phyloP scores from a whole-genome alignment of 2,797 vertebrate species.

The Podarcis siculus region DNA sequence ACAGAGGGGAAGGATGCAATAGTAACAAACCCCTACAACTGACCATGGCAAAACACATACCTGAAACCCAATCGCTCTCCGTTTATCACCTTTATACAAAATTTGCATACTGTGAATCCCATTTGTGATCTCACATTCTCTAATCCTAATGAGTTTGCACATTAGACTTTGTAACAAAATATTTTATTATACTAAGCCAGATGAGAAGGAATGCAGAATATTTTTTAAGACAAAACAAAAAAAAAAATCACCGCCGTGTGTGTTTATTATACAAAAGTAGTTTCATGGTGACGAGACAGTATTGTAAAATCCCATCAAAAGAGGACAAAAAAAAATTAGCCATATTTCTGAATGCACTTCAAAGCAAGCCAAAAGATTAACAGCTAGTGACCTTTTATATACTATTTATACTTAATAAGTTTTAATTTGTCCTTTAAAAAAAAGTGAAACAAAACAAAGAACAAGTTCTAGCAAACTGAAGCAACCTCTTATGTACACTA shows the following conservation, averaged over 20 bases:
- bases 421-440: constrained; percentile 94
- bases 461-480: constrained; percentile 89
- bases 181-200: constrained; percentile 82
- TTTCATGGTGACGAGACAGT: constrained; percentile 85
- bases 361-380: constrained; percentile 85
- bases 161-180: constrained; percentile 82
- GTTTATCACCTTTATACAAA: constrained; percentile 79
- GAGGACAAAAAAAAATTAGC: constrained; percentile 82
- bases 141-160: constrained; percentile 78
- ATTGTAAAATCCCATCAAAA: constrained; percentile 84
- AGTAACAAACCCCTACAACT: constrained; percentile 59
- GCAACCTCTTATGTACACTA: constrained; percentile 95
- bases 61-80: constrained; percentile 73
- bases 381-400: constrained; percentile 88
- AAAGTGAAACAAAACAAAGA: constrained; percentile 84
- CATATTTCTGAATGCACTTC: constrained; percentile 88
- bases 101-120: constrained; percentile 81
- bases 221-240: constrained; percentile 75
- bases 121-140: constrained; percentile 71
- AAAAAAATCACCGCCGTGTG: constrained; percentile 73
- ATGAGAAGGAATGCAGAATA: constrained; percentile 85
- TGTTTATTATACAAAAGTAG: constrained; percentile 80
- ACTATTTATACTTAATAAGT: constrained; percentile 85
- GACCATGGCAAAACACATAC: constrained; percentile 57
- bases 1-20: constrained; percentile 48